Base-by-base conservation (phyloP, 2,888 invertebrate species). In the Aspidapion aeneum region DNA sequence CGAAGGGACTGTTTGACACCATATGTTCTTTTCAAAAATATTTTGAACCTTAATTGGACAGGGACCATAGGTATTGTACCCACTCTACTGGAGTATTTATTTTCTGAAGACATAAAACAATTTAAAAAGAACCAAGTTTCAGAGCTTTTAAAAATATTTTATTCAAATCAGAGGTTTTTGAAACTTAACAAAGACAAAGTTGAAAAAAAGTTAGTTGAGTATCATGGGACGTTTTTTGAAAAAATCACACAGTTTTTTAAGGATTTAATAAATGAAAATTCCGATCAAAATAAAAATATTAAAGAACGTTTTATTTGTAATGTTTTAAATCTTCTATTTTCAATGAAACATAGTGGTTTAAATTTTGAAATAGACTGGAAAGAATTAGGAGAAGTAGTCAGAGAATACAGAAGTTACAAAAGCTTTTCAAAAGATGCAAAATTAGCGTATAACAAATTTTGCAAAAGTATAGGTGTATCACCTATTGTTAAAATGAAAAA, bases 71-170 rank as follows among this genome's bases (percentile, higher is more conserved):
- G 82, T 55, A 79, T 92, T 57, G 81, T 86, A 1, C 82, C 84
- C 0, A 73, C 84, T 58, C 74, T 90, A 58, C 80, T 86, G n/a
- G 80, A 84, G 20, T 86, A 85, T 72, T 81, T 87, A 60, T 87
- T 90, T 65, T 82, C 84, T 60, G 76, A 79, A 18, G 82, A 83
- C 18, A 84, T 89, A 1, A 82, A 90, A 65, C 85, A 86, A 22
- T 90, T 87, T 72, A 82, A 88, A 20, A 83, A 87, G 54, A 86
- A 84, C 66, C 90, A 90, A 79, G 88, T 88, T 0, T 72, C 89
- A 1, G 88, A 90, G 72, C 78, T 91, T 63, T 74, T 90, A 55
- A 80, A 82, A n/a, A 80, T 85, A 1, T 87, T 90, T 68, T 90
- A 88, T 75, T 82, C 82, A 57, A 86, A 88, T 70, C 78, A 85